Percentiles rank a stretch among this genome's conserved stretches.
These are phyloP conservation scores for Conops quadrifasciatus DNA, from an alignment of 2,888 invertebrate species.

Conservation along the genomic window DNA sequence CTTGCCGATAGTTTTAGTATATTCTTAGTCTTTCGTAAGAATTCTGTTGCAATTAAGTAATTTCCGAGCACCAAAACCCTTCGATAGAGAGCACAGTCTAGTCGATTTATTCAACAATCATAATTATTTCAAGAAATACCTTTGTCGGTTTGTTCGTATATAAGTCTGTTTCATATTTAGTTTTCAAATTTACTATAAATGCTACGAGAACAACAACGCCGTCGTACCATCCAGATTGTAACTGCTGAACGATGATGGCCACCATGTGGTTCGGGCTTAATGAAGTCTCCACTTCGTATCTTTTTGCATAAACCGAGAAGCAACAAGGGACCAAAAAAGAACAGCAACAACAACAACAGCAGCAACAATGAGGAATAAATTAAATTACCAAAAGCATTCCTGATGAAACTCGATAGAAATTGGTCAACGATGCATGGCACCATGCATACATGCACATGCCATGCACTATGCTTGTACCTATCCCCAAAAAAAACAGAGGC, in stretches of 20 bases:
- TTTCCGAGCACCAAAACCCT: no score
- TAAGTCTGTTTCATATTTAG: no score
- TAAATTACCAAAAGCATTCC: slow-evolving; percentile 45
- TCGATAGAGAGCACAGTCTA: no score
- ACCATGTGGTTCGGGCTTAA: not conserved
- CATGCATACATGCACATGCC: slow-evolving; percentile 30
- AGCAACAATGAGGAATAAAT: slow-evolving; percentile 41
- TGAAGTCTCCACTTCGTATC: not conserved
- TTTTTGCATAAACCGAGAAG: not conserved
- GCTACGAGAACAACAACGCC: no score
- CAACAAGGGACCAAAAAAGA: not conserved
- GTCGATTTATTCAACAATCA: no score
- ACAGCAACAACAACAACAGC: not conserved
- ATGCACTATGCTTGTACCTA: not conserved
- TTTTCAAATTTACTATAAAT: no score
- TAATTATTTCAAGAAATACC: no score
- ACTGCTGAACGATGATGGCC: not conserved
- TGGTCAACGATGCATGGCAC: slow-evolving; percentile 43
- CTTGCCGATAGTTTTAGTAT: no score
- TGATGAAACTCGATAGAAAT: slow-evolving; percentile 48
- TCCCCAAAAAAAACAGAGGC: slow-evolving; percentile 8
- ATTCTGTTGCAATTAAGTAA: no score
- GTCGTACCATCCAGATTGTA: no score
- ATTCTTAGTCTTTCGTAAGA: no score
- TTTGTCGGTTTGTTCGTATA: no score